These are phyloP conservation scores for Zaprionus lachaisei DNA, from an alignment of 1,140 invertebrate genomes.

Conservation along the genomic window DNA sequence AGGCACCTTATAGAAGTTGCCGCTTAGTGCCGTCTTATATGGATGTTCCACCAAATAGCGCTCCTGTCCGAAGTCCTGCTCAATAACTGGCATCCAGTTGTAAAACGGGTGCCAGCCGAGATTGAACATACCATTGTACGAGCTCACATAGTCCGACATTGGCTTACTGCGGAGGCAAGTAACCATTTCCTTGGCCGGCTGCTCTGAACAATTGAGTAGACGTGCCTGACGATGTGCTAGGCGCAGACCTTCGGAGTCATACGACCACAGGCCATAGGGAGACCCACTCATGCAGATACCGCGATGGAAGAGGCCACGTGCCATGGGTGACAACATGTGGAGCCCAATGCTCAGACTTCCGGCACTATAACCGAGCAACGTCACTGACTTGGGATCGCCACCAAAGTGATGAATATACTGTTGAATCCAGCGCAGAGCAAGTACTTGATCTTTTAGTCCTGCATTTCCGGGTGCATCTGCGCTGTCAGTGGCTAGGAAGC, in stretches of 20 bases:
- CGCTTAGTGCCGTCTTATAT: slow-evolving; percentile 85
- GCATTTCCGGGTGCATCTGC: slow-evolving; percentile 88
- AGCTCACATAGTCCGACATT: slow-evolving; percentile 86
- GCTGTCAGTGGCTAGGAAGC: slow-evolving; percentile 88
- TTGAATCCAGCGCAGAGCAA: slow-evolving; percentile 90
- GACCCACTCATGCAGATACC: slow-evolving; percentile 86
- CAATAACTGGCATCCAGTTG: slow-evolving; percentile 88
- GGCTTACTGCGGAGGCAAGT: slow-evolving; percentile 58
- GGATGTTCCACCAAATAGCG: slow-evolving; percentile 88
- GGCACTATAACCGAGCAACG: slow-evolving; percentile 88
- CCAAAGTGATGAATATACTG: slow-evolving; percentile 89
- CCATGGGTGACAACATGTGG: slow-evolving; percentile 86
- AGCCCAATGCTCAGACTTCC: slow-evolving; percentile 85
- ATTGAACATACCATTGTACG: slow-evolving; percentile 85
- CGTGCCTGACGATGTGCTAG: slow-evolving; percentile 89
- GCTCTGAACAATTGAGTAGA: slow-evolving; percentile 88
- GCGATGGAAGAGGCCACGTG: slow-evolving; percentile 85
- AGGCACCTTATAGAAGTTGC: slow-evolving; percentile 88
- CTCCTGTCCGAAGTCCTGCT: slow-evolving; percentile 88
- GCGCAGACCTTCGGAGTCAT: slow-evolving; percentile 82
- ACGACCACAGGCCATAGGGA: slow-evolving; percentile 83
- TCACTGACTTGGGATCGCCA: slow-evolving; percentile 88
- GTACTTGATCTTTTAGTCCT: slow-evolving; percentile 90
- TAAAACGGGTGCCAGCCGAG: slow-evolving; percentile 86
- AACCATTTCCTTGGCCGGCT: slow-evolving; percentile 46